Base-by-base conservation (phyloP, 2,113 vertebrate species). In the Cyprinodon variegatus region DNA sequence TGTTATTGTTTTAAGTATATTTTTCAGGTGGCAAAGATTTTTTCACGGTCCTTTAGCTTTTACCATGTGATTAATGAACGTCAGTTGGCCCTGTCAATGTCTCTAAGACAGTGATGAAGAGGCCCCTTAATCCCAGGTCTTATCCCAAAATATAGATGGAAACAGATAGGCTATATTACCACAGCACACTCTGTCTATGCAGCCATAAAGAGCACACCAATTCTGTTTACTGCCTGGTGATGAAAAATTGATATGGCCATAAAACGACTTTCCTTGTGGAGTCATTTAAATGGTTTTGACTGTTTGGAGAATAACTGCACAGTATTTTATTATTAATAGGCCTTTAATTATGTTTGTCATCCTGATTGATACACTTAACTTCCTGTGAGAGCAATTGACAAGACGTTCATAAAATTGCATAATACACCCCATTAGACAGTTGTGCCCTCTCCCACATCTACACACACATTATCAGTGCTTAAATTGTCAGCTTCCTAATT, bases 241-340 rank as follows among this genome's bases (percentile, higher is more conserved):
- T 83, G 71, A 81, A 85, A 87, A 88, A 90, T 85, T 91, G 83
- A 91, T 90, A 72, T 59, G 74, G 79, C 46, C 77, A 87, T 88
- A 72, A 84, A 84, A 86, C 69, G 66, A 62, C 74, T 86, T 82
- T 86, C 77, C 89, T 85, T 1, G 53, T 50, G 76, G 83, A 86
- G 75, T 75, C 80, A 48, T 86, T 84, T 50, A n/a, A 12, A 41
- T 75, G 53, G 72, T 81, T 70, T 77, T 48, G 69, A 68, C 74
- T 75, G 74, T 61, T 61, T 74, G 68, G 63, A 71, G 70, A 67
- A 60, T 65, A 72, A 48, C 68, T 29, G 59, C 15, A 10, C 15
- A 70, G 29, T 29, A 68, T 76, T 88, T 81, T 78, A 74, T 88
- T 85, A 88, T 89, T 87, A 93, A 86, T 89, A 78, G 83, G 17